Conservation (phyloP, 2,888 invertebrate genomes). For the Sisyra nigra region DNA sequence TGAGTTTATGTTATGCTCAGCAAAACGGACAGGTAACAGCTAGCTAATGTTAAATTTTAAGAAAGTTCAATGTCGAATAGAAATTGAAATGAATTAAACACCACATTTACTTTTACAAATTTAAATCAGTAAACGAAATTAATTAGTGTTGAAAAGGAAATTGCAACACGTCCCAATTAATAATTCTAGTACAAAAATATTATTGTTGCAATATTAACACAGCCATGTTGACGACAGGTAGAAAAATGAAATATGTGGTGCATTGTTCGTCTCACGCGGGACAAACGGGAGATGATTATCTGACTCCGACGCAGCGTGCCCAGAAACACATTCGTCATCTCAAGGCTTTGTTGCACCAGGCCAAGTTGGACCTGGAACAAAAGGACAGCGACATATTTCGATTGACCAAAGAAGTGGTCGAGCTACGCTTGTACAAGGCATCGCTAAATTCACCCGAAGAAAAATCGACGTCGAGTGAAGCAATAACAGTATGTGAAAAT, state of each 20-base stretch:
- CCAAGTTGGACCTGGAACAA: slow-evolving; percentile 59
- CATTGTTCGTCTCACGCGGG: slow-evolving; percentile 71
- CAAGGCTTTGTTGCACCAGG: slow-evolving; percentile 52
- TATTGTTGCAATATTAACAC: slow-evolving; percentile 15
- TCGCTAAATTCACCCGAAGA: slow-evolving; percentile 66
- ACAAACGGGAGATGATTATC: slow-evolving; percentile 63
- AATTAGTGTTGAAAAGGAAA: too few relatives aligned
- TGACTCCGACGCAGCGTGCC: slow-evolving; percentile 77
- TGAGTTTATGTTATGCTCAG: too few relatives aligned
- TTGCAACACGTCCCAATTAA: too few relatives aligned
- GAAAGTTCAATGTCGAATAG: too few relatives aligned
- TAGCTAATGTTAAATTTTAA: too few relatives aligned
- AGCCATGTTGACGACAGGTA: neutral
- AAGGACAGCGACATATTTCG: slow-evolving; percentile 69
- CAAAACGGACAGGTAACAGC: too few relatives aligned
- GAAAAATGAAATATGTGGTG: slow-evolving; percentile 50
- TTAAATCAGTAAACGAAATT: too few relatives aligned
- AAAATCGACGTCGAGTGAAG: slow-evolving; percentile 38
- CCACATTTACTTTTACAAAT: too few relatives aligned
- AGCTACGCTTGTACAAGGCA: slow-evolving; percentile 63
- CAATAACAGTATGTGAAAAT: slow-evolving; percentile 59
- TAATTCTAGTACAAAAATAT: too few relatives aligned
- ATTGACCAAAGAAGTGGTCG: slow-evolving; percentile 48
- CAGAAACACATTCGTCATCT: slow-evolving; percentile 64
- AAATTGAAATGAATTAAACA: too few relatives aligned